Percentiles rank a stretch among this genome's conserved stretches.
Conservation (phyloP, 2,113 vertebrate genomes). For the Vulpes ferrilata region DNA sequence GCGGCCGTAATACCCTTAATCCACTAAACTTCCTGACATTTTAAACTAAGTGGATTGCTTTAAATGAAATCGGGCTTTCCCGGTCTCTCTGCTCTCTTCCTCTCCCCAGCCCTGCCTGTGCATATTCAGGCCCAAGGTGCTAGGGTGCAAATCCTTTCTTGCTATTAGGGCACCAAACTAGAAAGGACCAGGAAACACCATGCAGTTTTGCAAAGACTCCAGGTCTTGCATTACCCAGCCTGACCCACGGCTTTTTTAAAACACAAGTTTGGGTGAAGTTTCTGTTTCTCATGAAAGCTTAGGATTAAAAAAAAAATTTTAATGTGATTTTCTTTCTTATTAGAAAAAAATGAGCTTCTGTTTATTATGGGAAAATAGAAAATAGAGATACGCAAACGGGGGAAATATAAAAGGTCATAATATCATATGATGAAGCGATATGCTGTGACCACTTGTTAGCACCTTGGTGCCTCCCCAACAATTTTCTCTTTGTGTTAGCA, state of each 20-base stretch:
- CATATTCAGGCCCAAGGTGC: constrained; percentile 58
- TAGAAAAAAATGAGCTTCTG: background rate
- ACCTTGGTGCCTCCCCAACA: background rate
- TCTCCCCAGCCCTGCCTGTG: background rate
- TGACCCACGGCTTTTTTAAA: background rate
- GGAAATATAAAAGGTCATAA: background rate
- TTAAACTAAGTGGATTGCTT: constrained; percentile 84
- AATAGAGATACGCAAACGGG: background rate
- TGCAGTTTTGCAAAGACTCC: background rate
- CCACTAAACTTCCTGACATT: constrained; percentile 87
- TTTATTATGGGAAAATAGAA: constrained; percentile 34
- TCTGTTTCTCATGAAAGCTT: constrained; percentile 30
- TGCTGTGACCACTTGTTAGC: background rate
- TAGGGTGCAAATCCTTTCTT: constrained; percentile 66
- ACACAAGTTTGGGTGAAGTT: constrained; percentile 1
- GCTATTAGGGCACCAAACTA: background rate
- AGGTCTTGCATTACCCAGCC: background rate
- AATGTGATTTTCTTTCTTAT: constrained; percentile 9
- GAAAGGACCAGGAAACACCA: constrained; percentile 55
- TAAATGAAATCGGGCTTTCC: constrained; percentile 81
- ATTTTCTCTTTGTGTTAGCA: background rate
- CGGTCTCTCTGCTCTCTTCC: constrained; percentile 67
- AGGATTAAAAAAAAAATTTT: background rate
- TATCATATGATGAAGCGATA: background rate
- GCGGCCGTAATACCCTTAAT: constrained; percentile 86